Conservation (phyloP, 2,888 invertebrate species). For the Sipha maydis region DNA sequence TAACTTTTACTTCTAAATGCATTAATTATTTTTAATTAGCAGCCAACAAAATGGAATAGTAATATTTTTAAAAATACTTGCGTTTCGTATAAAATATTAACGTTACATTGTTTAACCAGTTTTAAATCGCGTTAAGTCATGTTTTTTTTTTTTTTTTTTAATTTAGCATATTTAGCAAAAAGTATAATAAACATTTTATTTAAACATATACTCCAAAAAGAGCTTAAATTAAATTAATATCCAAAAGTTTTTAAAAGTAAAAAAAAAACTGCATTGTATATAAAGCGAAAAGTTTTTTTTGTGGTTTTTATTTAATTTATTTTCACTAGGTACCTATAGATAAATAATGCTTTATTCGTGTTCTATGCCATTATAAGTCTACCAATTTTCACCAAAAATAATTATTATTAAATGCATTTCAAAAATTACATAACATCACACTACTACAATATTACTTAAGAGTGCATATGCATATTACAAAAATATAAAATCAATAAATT, state of each 20-base stretch:
- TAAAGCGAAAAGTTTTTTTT: neutral
- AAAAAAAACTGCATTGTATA: neutral
- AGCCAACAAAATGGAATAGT: neutral
- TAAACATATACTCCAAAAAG: neutral
- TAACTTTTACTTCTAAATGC: neutral
- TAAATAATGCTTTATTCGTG: neutral
- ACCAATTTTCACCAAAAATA: neutral
- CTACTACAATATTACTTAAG: neutral
- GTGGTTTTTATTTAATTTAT: neutral
- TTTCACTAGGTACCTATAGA: neutral
- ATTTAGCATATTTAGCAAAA: neutral
- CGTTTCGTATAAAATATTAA: neutral
- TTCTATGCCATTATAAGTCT: neutral
- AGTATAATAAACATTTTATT: neutral
- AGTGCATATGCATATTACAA: neutral
- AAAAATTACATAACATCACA: neutral
- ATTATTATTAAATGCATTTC: neutral
- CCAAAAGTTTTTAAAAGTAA: neutral
- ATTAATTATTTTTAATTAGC: slow-evolving; percentile 13
- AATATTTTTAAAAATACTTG: neutral
- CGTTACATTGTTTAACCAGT: neutral
- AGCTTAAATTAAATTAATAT: neutral
- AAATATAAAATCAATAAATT: neutral
- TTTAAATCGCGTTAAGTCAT: neutral
- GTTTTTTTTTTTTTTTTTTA: neutral